Conservation (phyloP, 2,888 invertebrate species). For the Apodemia duryi region DNA sequence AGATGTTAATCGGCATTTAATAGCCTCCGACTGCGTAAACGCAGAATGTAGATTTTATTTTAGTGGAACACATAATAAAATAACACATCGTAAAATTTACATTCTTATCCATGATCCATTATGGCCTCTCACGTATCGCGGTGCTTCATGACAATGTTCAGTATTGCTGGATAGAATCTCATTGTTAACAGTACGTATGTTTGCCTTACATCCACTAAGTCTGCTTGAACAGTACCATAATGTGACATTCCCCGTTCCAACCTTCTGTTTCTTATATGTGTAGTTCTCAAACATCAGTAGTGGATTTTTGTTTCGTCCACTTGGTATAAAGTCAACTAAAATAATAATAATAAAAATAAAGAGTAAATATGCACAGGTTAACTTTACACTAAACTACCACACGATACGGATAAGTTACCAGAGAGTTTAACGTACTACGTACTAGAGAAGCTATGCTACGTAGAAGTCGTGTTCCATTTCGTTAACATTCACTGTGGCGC, state of each 20-base stretch:
- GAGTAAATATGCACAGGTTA: not conserved
- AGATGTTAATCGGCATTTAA: too few relatives aligned
- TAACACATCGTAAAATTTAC: not conserved
- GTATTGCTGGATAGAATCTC: slow-evolving; percentile 24
- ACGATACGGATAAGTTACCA: too few relatives aligned
- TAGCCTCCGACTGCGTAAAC: too few relatives aligned
- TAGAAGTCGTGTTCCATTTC: too few relatives aligned
- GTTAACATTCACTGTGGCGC: too few relatives aligned
- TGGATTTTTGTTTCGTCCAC: slow-evolving; percentile 26
- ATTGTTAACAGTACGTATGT: slow-evolving; percentile 22
- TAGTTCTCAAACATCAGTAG: slow-evolving; percentile 31
- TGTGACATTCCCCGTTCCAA: slow-evolving; percentile 22
- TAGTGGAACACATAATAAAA: too few relatives aligned
- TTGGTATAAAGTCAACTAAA: slow-evolving; percentile 28
- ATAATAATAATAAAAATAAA: not conserved
- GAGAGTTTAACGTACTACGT: too few relatives aligned
- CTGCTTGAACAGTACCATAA: slow-evolving; percentile 29
- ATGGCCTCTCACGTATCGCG: slow-evolving; percentile 26
- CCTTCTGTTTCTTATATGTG: slow-evolving; percentile 25
- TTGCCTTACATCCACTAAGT: slow-evolving; percentile 30
- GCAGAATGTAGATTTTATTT: too few relatives aligned
- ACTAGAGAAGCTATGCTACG: too few relatives aligned
- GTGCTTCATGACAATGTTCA: slow-evolving; percentile 38
- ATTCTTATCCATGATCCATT: not conserved
- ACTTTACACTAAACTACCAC: not conserved